Conservation (phyloP, 2,113 vertebrate genomes). For the Dasyprocta punctata region DNA sequence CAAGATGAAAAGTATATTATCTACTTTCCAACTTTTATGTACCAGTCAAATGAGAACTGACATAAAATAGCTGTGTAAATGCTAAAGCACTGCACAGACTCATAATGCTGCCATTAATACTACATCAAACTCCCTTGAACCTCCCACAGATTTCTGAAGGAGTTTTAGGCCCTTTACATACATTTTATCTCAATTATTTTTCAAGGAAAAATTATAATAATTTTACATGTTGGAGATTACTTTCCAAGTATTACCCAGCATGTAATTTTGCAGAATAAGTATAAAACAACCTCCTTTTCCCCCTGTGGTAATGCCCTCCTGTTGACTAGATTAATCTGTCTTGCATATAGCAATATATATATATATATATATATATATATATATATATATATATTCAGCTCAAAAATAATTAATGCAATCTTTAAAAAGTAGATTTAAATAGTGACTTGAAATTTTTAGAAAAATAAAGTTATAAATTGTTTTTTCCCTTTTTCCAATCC, state of each 20-base stretch:
- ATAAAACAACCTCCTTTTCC: not conserved
- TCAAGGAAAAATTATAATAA: not conserved
- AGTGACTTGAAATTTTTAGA: not conserved
- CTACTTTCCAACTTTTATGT: not conserved
- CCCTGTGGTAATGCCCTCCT: not conserved
- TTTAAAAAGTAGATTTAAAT: conserved; percentile 22
- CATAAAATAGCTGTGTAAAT: not conserved
- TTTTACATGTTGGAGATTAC: conserved; percentile 1
- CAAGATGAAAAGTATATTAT: not conserved
- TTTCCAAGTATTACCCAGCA: not conserved
- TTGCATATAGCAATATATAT: not conserved
- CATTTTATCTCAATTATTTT: not conserved
- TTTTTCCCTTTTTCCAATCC: not conserved
- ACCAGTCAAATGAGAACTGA: not conserved
- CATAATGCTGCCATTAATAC: not conserved
- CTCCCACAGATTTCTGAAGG: not conserved
- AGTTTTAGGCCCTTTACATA: not conserved
- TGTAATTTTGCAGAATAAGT: conserved; percentile 6
- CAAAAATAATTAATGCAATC: conserved; percentile 14
- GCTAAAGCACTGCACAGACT: not conserved
- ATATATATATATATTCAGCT: not conserved
- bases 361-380: not conserved
- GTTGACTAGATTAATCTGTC: not conserved
- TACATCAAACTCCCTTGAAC: not conserved
- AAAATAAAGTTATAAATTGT: not conserved